Percentiles rank a stretch among this genome's conserved stretches.
These are phyloP conservation scores for Metopolophium dirhodum DNA, from an alignment of 1,140 invertebrate genomes.

Conservation along the genomic window DNA sequence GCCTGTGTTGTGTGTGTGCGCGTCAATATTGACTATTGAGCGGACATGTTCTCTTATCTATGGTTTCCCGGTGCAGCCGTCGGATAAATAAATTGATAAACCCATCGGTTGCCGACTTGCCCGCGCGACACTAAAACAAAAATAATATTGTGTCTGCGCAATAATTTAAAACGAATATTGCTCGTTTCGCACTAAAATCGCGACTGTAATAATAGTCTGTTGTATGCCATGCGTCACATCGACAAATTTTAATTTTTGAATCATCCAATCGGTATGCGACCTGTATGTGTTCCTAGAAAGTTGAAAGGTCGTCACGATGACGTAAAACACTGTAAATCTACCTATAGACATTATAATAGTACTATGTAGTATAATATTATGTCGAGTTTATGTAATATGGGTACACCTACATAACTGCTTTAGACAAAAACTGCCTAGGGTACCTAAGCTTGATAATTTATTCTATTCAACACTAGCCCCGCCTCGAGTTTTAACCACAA, in stretches of 20 bases:
- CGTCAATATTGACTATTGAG: neutral
- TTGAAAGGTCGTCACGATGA: neutral
- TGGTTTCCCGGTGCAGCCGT: constrained; percentile 4
- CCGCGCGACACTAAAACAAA: too few relatives aligned
- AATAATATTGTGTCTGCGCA: neutral
- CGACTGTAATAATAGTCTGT: too few relatives aligned
- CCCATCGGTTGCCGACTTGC: neutral
- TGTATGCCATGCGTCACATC: neutral
- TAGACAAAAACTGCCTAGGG: neutral
- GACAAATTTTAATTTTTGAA: neutral
- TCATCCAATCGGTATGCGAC: neutral
- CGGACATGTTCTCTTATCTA: constrained; percentile 23
- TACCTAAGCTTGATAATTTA: neutral
- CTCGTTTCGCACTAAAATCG: too few relatives aligned
- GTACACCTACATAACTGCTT: neutral
- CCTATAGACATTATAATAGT: neutral
- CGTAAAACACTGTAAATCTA: neutral
- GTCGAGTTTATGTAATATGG: neutral
- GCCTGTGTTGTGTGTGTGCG: neutral
- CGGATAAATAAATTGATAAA: constrained; percentile 5
- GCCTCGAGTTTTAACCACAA: too few relatives aligned
- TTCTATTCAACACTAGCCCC: neutral
- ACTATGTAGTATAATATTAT: neutral
- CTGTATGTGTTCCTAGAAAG: neutral
- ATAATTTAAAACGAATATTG: neutral